Evolutionary conservation across 2,797 vertebrate species (phyloP), one percentile per base, ranked within the genome.

Genomic region (Euthynnus affinis): DNA sequence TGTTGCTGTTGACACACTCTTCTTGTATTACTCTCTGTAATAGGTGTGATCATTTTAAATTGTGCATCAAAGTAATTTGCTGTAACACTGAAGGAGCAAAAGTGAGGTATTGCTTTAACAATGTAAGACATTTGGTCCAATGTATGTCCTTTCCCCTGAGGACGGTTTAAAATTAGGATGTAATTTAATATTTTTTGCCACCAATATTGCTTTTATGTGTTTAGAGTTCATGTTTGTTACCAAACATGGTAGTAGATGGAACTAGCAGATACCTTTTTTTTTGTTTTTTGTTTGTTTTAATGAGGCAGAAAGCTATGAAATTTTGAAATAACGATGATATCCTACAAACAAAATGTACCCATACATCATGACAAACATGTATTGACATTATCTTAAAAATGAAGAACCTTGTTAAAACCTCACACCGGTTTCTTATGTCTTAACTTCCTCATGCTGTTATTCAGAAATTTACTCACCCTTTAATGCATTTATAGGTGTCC

Each of bases 31-130:
- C 85, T 79, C 84, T 87, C 85, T 49, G 44, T 87, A 90, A 92
- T 88, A 87, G 86, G 88, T 92, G 87, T 75, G 88, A 91, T 90
- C 83, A 86, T 84, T 92, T 89, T 74, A 89, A 91, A 89, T 79
- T 82, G 81, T 77, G 84, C 82, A 85, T 90, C 83, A 82, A 88
- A 82, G 86, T 84, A 88, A 91, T 83, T 83, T 91, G 86, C 72
- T 56, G 4, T 15, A 59, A 73, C 69, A 74, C 46, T 76, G 68
- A 74, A 75, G 57, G 78, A 80, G 76, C 80, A 83, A 86, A 83
- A 81, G 76, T 56, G 78, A 81, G 76, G 56, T 37, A 78, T 29
- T 40, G 72, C 74, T 53, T 37, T 52, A 46, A 27, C 34, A 51
- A 76, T 74, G 40, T 34, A 71, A 84, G 72, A 81, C 71, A 77